phyloP scores from a whole-genome alignment of 2,797 vertebrate species.

The Intellagama lesueurii region DNA sequence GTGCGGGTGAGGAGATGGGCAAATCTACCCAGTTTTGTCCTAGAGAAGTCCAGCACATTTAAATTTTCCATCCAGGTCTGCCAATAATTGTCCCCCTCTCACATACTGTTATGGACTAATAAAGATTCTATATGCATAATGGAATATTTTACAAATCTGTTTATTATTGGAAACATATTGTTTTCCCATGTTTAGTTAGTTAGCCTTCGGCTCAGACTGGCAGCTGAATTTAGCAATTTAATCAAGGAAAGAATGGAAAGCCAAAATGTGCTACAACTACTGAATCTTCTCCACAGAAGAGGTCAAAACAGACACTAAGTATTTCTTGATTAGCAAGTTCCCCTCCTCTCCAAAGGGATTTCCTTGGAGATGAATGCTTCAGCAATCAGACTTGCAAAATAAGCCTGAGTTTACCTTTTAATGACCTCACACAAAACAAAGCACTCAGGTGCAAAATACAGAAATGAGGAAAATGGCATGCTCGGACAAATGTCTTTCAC shows the following conservation, averaged over 20 bases:
- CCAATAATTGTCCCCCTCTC: not conserved
- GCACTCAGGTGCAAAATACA: too few relatives aligned
- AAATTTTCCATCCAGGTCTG: not conserved
- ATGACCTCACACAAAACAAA: too few relatives aligned
- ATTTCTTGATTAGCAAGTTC: too few relatives aligned
- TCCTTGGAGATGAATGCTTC: too few relatives aligned
- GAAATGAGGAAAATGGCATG: too few relatives aligned
- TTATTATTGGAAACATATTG: not conserved
- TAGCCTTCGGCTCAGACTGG: not conserved
- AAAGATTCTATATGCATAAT: not conserved
- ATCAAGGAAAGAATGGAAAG: not conserved
- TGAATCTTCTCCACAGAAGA: not conserved
- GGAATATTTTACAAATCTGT: not conserved
- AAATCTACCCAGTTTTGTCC: not conserved
- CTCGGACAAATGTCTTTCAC: too few relatives aligned
- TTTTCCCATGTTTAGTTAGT: not conserved
- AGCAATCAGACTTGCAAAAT: too few relatives aligned
- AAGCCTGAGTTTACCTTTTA: too few relatives aligned
- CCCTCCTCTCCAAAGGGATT: too few relatives aligned
- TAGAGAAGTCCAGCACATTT: not conserved
- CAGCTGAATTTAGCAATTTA: not conserved
- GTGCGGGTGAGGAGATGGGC: not conserved
- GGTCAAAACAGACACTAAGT: not conserved
- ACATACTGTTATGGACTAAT: not conserved
- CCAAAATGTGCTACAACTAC: not conserved